Evolutionary conservation across 2,113 vertebrate genomes (phyloP), one percentile per base, ranked within the genome.

Genomic region (Cygnus atratus): DNA sequence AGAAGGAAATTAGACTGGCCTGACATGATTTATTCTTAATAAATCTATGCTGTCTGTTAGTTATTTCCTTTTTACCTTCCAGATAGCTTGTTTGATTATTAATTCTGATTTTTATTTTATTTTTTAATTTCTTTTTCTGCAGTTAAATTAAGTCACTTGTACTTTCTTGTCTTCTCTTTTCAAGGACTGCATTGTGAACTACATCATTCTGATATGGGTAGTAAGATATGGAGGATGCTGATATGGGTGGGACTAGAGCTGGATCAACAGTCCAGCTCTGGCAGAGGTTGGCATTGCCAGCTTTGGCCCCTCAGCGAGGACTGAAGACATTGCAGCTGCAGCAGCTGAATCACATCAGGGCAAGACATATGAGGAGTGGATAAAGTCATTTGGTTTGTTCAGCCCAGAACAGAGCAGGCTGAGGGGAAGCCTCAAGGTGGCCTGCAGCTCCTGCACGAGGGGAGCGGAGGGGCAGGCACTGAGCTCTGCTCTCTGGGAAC

Each of bases 11-110:
- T 62, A 73, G 55, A 31, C 67, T 77, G 8, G 11, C 14, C 41
- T 93, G 88, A 55, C 28, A 26, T 80, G 63, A 93, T 77, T 96
- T 95, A 80, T 88, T 95, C 68, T 86, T 86, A 67, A 83, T 84
- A 90, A 92, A 74, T 90, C 16, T 71, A 29, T 63, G 35, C 50
- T 84, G 48, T 2, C 43, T 73, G 24, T 62, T 79, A 72, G 28
- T 85, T 90, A 76, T 92, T 86, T 92, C 78, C 43, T 73, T 86
- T 90, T 79, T 83, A 50, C 31, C 35, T 90, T 92, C 19, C 79
- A 84, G 44, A 71, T 44, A 88, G 17, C 46, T 80, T 62, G 20
- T 13, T 37, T 83, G n/a, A 80, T 80, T 90, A 74, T 84, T 90
- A 80, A 74, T 71, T 95, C 43, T 84, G 41, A 35, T 1, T 0